phyloP scores from a whole-genome alignment of 1,140 invertebrate genomes.

The Euura saliciscinereae region DNA sequence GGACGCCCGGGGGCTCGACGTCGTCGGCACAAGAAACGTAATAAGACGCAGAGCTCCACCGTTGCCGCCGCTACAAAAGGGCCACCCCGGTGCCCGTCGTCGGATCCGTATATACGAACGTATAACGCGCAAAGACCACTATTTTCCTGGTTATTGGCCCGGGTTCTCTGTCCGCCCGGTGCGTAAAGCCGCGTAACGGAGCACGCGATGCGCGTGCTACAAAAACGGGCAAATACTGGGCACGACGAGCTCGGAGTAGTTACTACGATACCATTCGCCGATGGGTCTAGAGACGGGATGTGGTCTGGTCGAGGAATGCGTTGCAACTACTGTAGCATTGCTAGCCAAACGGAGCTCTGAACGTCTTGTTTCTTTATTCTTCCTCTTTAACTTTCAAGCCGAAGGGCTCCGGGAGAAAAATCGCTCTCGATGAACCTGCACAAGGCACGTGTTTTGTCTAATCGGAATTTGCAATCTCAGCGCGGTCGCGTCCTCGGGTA shows the following conservation, averaged over 20 bases:
- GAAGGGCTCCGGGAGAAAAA: not conserved
- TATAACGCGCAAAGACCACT: too few species aligned
- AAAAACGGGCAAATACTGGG: constrained; percentile 8
- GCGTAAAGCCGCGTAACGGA: constrained; percentile 55
- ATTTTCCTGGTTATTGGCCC: too few species aligned
- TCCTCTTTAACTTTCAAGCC: too few species aligned
- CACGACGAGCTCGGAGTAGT: constrained; percentile 7
- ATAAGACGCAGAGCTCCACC: not conserved
- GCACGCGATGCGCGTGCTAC: constrained; percentile 62
- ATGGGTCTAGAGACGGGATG: constrained; percentile 23
- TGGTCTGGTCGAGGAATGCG: constrained; percentile 32
- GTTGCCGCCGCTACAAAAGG: not conserved
- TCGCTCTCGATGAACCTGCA: not conserved
- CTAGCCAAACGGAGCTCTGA: not conserved
- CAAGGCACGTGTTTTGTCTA: not conserved
- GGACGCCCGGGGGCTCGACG: constrained; percentile 21
- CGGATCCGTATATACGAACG: too few species aligned
- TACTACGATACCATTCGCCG: constrained; percentile 22
- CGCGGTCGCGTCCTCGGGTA: not conserved
- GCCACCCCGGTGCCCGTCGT: not conserved
- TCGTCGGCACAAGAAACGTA: constrained; percentile 29
- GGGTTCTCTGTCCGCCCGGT: too few species aligned
- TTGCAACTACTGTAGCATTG: not conserved
- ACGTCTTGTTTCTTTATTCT: not conserved
- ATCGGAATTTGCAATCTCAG: not conserved